These are phyloP conservation scores for Anarhynchus alexandrinus DNA, from an alignment of 2,113 vertebrate species.

Conservation along the genomic window DNA sequence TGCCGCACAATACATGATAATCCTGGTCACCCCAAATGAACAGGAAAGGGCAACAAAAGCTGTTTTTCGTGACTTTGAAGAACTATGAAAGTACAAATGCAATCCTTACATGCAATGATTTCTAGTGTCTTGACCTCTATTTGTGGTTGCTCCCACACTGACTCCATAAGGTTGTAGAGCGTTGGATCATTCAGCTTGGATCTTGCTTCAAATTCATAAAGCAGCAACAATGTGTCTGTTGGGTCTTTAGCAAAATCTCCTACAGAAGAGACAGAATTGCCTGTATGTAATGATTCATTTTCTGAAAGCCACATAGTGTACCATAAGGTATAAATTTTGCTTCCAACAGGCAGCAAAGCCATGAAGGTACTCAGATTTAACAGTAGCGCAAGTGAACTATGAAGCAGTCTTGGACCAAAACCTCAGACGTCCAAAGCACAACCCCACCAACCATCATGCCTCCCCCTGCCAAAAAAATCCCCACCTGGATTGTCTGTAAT, in stretches of 20 bases:
- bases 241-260: conserved; percentile 79
- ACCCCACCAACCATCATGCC: neutral
- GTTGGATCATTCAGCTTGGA: conserved; percentile 86
- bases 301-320: neutral
- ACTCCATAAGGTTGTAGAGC: conserved; percentile 79
- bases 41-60: neutral
- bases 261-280: conserved; percentile 37
- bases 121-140: conserved; percentile 84
- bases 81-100: neutral
- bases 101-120: conserved; percentile 82
- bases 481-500: neutral
- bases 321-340: neutral
- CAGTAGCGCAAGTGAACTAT: neutral
- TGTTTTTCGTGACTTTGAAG: neutral
- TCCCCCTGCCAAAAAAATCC: too few species aligned
- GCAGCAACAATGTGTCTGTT: conserved; percentile 82
- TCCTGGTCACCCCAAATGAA: neutral
- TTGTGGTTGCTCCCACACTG: conserved; percentile 81
- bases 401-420: neutral
- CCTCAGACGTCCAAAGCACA: neutral
- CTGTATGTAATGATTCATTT: neutral
- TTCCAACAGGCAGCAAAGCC: neutral
- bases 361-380: neutral
- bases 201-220: conserved; percentile 92
- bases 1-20: neutral